A percentile compares a stretch with the other conserved stretches of the same genome.
Evolutionary conservation across 2,797 vertebrate species (phyloP).

Genomic region (Gadopsis marmoratus): DNA sequence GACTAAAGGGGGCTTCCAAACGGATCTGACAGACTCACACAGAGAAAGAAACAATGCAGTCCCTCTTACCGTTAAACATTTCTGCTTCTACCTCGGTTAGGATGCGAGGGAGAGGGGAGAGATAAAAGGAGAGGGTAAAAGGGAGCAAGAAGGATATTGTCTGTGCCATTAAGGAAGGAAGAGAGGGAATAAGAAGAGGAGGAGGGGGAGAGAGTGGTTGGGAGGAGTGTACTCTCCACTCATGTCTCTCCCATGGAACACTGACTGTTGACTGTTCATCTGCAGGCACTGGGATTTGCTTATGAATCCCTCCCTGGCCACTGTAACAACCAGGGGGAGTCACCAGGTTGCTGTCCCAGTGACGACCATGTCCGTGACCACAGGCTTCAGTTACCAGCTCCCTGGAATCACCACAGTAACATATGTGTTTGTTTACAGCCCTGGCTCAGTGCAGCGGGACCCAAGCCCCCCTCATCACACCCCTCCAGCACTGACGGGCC

Average conservation of each 20-base stretch:
- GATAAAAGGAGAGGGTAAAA: slow-evolving; percentile 77
- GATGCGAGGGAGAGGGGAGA: slow-evolving; percentile 73
- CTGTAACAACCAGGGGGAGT: slow-evolving; percentile 72
- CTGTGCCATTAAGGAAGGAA: slow-evolving; percentile 68
- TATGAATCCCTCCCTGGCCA: slow-evolving; percentile 72
- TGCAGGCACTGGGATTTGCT: slow-evolving; percentile 58
- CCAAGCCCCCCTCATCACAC: slow-evolving; percentile 87
- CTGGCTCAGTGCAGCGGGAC: slow-evolving; percentile 89
- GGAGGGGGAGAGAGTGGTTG: slow-evolving; percentile 54
- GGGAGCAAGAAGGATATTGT: slow-evolving; percentile 76
- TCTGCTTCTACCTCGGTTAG: slow-evolving; percentile 67
- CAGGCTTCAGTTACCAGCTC: slow-evolving; percentile 90
- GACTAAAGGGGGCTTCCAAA: slow-evolving; percentile 70
- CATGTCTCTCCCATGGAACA: slow-evolving; percentile 75
- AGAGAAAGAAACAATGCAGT: slow-evolving; percentile 63
- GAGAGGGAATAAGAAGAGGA: slow-evolving; percentile 57
- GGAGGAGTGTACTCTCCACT: slow-evolving; percentile 71
- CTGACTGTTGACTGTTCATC: slow-evolving; percentile 72
- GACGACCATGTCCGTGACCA: slow-evolving; percentile 86
- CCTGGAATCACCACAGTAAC: slow-evolving; percentile 95
- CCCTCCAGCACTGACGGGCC: slow-evolving; percentile 83
- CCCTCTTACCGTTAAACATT: slow-evolving; percentile 54
- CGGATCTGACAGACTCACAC: slow-evolving; percentile 67
- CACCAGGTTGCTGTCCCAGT: slow-evolving; percentile 73
- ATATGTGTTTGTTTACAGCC: slow-evolving; percentile 99